Base-by-base conservation (phyloP, 2,888 invertebrate species). In the Drosophila limbata region DNA sequence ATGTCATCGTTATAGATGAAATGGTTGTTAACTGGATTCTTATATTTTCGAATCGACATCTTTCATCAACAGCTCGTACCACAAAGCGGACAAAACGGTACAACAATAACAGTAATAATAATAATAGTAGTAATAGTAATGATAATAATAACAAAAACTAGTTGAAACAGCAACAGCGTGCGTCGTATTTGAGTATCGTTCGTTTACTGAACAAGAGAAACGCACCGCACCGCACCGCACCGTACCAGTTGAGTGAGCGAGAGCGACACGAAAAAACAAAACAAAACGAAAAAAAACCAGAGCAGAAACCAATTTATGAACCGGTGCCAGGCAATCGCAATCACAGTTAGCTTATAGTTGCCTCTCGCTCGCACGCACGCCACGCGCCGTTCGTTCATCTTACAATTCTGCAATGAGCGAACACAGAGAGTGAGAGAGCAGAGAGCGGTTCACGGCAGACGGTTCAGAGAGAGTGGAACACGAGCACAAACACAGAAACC, bases 261-360 rank as follows among this genome's bases (percentile, higher is more conserved):
- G 44, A 33, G 25, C 13, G 21, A n/a, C 5, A 31, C 17, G 42
- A 28, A 15, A 35, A n/a, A 21, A 25, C 28, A 13, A 25, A 55
- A 31, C 2, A 10, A 39, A 6, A 53, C 19, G 4, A 65, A 52
- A 47, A 13, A 66, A 75, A 80, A 76, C 77, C 78, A 81, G 78
- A 61, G 72, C 67, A 81, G 79, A 79, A 81, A 79, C 82, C 82
- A 78, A 74, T 72, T 79, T 74, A 57, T 74, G 79, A 79, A 81
- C 79, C 79, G 69, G 70, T 81, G 69, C 77, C 77, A 73, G 51
- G 52, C 64, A 35, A 64, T 45, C 62, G 57, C 73, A 70, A 69
- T 64, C 73, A 65, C 59, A 72, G 61, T 63, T 77, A 53, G 47
- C 19, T 33, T 25, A 10, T 61, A 35, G 25, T n/a, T 40, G 48